Evolutionary conservation across 1,140 invertebrate species (phyloP), one percentile per base, ranked within the genome.

Genomic region (Platyscapa corneri): DNA sequence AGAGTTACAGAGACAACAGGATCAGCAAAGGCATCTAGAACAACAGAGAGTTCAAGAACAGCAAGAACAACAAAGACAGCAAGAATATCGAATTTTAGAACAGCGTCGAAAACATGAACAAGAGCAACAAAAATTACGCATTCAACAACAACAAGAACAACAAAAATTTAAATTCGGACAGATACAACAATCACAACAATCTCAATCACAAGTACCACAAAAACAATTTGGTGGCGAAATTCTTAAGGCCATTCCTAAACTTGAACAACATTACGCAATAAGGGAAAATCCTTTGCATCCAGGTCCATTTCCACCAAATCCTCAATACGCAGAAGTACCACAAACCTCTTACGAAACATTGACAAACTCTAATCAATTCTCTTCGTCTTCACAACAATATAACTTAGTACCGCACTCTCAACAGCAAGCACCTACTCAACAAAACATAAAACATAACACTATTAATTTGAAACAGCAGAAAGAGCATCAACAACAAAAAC

Each of bases 231-330:
- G 93, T 7, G 95, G 96, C 27, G 96, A 97, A 92, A 92, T 97
- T 65, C 94, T 96, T n/a, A 95, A 95, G 85, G 95, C 96, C 46
- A 94, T 97, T 82, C 95, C 96, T 14, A 96, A 96, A 92, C 95
- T 95, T 84, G 96, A 97, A 91, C 96, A 97, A 87, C 96, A 97
- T 89, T 95, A 91, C 34, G 88, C 93, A 0, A 92, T 93, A n/a
- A 87, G 91, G 77, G 93, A 93, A 85, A 93, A 94, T 87, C 93
- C 92, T 16, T 89, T 90, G 64, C 92, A 93, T 84, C 92, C 92
- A 0, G 92, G 92, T 34, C 93, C 92, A 0, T 93, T 93, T 85
- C 92, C 93, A 20, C 91, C 90, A 20, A 92, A 90, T 84, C 87
- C 89, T 7, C 79, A 86, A 67, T 86, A 64, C n/a, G 46, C 77